Conservation (phyloP, 2,113 vertebrate genomes). For the Coptodon rendalli region DNA sequence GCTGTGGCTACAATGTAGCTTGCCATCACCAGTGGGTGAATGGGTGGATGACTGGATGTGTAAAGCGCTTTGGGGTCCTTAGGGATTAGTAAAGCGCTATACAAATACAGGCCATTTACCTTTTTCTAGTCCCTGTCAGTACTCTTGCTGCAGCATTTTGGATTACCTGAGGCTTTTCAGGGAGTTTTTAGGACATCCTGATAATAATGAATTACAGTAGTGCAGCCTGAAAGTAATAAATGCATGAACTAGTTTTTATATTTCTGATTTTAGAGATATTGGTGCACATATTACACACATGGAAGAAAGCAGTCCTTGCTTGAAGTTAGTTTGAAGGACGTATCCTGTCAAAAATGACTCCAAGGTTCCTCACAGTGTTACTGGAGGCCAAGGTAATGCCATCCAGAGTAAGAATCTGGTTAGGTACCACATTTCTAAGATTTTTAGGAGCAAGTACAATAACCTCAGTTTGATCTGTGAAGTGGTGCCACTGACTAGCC, state of each 20-base stretch:
- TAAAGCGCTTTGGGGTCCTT: too few relatives aligned
- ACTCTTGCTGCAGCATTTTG: background rate
- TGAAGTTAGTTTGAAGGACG: background rate
- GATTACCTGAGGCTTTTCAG: accelerated
- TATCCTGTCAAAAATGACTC: background rate
- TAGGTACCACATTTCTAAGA: background rate
- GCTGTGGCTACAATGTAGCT: too few relatives aligned
- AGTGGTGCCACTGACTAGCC: background rate
- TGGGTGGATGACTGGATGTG: too few relatives aligned
- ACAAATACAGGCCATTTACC: too few relatives aligned
- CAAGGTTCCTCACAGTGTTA: background rate
- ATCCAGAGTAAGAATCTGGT: background rate
- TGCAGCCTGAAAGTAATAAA: background rate
- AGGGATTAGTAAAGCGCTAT: too few relatives aligned
- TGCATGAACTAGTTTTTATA: background rate
- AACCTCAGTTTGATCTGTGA: background rate
- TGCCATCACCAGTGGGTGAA: too few relatives aligned
- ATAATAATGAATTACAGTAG: accelerated
- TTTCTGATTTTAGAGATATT: accelerated
- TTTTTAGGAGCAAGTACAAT: background rate
- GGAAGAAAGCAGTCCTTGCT: background rate
- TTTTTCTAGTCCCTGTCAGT: background rate
- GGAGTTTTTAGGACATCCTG: accelerated
- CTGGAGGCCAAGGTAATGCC: background rate
- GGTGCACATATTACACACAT: background rate